phyloP scores from a whole-genome alignment of 2,888 invertebrate species.

The Ennomos fuscantarius region DNA sequence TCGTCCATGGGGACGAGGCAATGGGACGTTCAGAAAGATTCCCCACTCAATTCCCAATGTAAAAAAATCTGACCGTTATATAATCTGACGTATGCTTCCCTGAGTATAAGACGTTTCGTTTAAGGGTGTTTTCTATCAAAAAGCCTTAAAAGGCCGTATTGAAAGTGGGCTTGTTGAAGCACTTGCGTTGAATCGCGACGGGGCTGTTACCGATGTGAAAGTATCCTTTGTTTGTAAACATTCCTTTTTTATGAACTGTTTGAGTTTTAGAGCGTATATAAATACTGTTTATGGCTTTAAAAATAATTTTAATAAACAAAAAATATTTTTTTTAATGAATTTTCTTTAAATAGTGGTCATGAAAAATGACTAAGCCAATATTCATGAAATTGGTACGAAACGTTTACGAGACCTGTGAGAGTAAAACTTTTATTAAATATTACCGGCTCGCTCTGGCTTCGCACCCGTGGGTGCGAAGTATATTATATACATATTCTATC shows the following conservation, averaged over 20 bases:
- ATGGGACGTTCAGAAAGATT: slow-evolving; percentile 34
- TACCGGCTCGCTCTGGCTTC: too few relatives aligned
- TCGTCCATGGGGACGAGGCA: slow-evolving; percentile 26
- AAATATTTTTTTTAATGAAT: too few relatives aligned
- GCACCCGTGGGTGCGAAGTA: too few relatives aligned
- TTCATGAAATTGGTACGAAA: too few relatives aligned
- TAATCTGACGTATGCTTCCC: slow-evolving; percentile 39
- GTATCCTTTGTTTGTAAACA: slow-evolving; percentile 47
- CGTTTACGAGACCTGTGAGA: too few relatives aligned
- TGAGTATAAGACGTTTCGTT: slow-evolving; percentile 39
- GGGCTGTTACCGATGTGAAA: slow-evolving; percentile 53
- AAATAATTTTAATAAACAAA: too few relatives aligned
- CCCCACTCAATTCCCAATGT: slow-evolving; percentile 31
- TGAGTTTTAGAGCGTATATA: slow-evolving; percentile 26
- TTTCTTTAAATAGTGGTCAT: too few relatives aligned
- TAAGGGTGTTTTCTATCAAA: slow-evolving; percentile 36
- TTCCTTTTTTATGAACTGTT: slow-evolving; percentile 34
- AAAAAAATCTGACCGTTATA: slow-evolving; percentile 38
- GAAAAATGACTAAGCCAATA: too few relatives aligned
- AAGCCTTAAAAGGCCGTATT: slow-evolving; percentile 44
- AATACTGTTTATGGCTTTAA: too few relatives aligned
- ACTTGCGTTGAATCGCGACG: slow-evolving; percentile 49
- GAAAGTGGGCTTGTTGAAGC: slow-evolving; percentile 45
- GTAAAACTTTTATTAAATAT: too few relatives aligned
- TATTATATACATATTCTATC: too few relatives aligned